Evolutionary conservation across 2,113 vertebrate species (phyloP).

Genomic region (Cairina moschata): DNA sequence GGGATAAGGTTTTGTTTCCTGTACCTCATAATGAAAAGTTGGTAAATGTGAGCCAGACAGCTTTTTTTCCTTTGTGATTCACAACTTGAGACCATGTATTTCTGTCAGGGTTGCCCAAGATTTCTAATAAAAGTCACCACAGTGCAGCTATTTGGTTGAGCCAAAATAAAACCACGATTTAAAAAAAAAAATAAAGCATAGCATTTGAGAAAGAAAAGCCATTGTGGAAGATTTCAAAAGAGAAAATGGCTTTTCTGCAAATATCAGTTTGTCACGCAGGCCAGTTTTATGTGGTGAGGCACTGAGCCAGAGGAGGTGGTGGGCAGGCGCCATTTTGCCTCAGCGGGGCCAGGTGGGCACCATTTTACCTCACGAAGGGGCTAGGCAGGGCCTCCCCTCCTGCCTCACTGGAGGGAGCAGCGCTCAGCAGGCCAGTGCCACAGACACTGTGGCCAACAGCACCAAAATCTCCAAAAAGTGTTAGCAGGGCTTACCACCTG

Average conservation of each 20-base stretch:
- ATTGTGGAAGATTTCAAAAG: accelerated
- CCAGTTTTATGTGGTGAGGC: accelerated
- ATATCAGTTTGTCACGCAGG: accelerated
- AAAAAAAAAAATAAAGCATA: not conserved
- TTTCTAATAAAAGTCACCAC: not conserved
- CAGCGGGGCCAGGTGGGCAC: accelerated
- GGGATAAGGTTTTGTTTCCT: not conserved
- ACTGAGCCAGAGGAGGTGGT: not conserved
- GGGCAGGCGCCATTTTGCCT: not conserved
- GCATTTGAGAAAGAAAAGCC: accelerated
- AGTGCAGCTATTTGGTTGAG: not conserved
- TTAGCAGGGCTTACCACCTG: accelerated
- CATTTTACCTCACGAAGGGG: not conserved
- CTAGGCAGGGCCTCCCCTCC: accelerated
- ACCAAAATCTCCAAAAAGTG: accelerated
- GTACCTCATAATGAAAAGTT: accelerated
- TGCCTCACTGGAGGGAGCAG: accelerated
- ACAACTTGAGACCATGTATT: not conserved
- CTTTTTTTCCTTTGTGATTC: not conserved
- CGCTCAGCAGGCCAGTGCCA: too few relatives aligned
- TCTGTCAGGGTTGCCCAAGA: not conserved
- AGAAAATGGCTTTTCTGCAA: accelerated
- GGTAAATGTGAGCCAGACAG: not conserved
- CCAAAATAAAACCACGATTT: not conserved
- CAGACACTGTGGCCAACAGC: too few relatives aligned